Evolutionary conservation across 2,888 invertebrate genomes (phyloP), one percentile per base, ranked within the genome.

Genomic region (Pyrocoelia pectoralis): DNA sequence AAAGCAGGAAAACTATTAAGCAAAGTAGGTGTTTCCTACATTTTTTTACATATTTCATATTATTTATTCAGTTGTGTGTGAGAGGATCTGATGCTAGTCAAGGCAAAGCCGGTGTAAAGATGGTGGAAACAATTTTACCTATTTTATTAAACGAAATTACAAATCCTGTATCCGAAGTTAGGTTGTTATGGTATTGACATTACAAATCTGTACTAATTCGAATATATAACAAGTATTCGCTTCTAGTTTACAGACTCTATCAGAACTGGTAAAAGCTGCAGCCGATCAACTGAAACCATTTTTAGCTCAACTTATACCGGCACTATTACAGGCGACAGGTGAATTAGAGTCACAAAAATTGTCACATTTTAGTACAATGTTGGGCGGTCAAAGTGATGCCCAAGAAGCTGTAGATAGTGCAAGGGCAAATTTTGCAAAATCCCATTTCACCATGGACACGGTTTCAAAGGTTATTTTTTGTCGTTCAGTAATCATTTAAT

Each of bases 391-490:
- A 69, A 85, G 87, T 54, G 89, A 89, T 48, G 85, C 89, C 0
- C 87, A 94, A 71, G 94, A 94, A 74, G 82, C 86, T 17, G 85
- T 95, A 0, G 96, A 97, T 78, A 89, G 88, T 68, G 86, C 91
- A 61, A 84, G 96, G 58, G 92, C 94, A 5, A 90, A 88, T 56
- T 90, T 91, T 1, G 93, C 94, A 0, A 90, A 91, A 73, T 89
- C 89, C 0, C 94, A 96, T 77, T 92, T 94, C 64, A 94, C 95
- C 63, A 94, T 93, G 68, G 94, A 95, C 74, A 93, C 94, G 1
- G 89, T 95, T 33, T 88, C 91, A 43, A 91, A 92, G 83, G 92
- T 91, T n/a, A 76, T 70, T 72, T 68, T 54, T 56, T 49, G 14
- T 14, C 1, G 8, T 4, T 24, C 6, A 6, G 18, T 17, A 10